Percentiles rank a stretch among this genome's conserved stretches.
phyloP scores from a whole-genome alignment of 2,113 vertebrate genomes.

The Regulus satrapa region DNA sequence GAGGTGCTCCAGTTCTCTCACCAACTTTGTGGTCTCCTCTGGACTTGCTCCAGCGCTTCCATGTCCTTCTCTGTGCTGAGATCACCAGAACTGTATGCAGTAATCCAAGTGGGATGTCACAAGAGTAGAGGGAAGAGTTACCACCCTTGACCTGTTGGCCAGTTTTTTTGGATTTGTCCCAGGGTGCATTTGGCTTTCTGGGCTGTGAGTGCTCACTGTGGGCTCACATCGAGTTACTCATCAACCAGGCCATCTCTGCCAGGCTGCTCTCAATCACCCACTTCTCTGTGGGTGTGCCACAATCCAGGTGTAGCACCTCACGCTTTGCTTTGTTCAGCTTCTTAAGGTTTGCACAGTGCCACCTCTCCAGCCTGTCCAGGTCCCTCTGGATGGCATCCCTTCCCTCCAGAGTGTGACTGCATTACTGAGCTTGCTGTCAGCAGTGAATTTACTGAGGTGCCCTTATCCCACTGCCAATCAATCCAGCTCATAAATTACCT shows the following conservation, averaged over 20 bases:
- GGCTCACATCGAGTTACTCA: accelerated
- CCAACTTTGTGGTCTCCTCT: not conserved
- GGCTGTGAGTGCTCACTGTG: not conserved
- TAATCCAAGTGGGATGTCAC: not conserved
- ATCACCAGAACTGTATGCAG: not conserved
- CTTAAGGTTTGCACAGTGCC: not conserved
- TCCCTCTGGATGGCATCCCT: not conserved
- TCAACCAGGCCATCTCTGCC: not conserved
- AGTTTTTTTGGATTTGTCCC: not conserved
- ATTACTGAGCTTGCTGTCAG: not conserved
- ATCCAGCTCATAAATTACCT: not conserved
- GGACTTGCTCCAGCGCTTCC: not conserved
- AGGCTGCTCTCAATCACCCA: not conserved
- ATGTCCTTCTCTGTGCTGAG: not conserved
- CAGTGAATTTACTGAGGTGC: not conserved
- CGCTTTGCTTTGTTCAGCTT: not conserved
- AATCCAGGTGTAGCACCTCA: not conserved
- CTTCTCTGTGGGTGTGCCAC: not conserved
- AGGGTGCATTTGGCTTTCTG: not conserved
- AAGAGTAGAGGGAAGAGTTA: not conserved
- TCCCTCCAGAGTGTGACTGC: too few relatives aligned
- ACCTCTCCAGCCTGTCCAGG: not conserved
- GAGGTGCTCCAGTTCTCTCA: not conserved
- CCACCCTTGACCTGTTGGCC: accelerated
- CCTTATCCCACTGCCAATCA: not conserved